A percentile compares a stretch with the other conserved stretches of the same genome.
phyloP scores from a whole-genome alignment of 1,140 invertebrate genomes.

The Drosophila fuyamai region DNA sequence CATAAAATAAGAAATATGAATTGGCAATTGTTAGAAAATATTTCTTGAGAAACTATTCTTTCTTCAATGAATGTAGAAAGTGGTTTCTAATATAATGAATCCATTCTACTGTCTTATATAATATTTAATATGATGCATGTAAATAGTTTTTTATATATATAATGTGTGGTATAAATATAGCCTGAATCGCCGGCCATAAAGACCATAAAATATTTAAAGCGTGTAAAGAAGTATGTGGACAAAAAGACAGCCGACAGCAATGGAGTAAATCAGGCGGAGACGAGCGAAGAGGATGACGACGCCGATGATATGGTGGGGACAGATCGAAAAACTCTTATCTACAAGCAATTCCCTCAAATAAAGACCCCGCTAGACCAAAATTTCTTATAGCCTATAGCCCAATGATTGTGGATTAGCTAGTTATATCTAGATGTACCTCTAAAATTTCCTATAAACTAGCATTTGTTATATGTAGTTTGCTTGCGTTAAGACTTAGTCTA shows the following conservation, averaged over 20 bases:
- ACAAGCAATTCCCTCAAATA: neutral
- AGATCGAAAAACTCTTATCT: neutral
- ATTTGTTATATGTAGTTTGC: neutral
- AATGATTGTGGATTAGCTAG: too few relatives aligned
- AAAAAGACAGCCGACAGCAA: constrained; percentile 77
- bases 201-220: constrained; percentile 84
- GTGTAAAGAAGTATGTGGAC: constrained; percentile 84
- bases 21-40: neutral
- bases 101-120: too few relatives aligned
- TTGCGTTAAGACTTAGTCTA: neutral
- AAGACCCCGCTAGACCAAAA: constrained; percentile 6
- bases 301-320: constrained; percentile 88
- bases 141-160: neutral
- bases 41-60: too few relatives aligned
- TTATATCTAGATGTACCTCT: too few relatives aligned
- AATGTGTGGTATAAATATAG: constrained; percentile 39
- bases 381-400: neutral
- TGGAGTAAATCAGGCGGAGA: constrained; percentile 65
- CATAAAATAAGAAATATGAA: neutral
- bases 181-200: constrained; percentile 82
- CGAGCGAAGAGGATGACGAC: constrained; percentile 85
- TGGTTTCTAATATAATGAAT: too few relatives aligned
- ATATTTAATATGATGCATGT: neutral
- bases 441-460: neutral
- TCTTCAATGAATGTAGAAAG: too few relatives aligned